These are phyloP conservation scores for Potorous gilbertii DNA, from an alignment of 2,797 vertebrate species.

Conservation along the genomic window DNA sequence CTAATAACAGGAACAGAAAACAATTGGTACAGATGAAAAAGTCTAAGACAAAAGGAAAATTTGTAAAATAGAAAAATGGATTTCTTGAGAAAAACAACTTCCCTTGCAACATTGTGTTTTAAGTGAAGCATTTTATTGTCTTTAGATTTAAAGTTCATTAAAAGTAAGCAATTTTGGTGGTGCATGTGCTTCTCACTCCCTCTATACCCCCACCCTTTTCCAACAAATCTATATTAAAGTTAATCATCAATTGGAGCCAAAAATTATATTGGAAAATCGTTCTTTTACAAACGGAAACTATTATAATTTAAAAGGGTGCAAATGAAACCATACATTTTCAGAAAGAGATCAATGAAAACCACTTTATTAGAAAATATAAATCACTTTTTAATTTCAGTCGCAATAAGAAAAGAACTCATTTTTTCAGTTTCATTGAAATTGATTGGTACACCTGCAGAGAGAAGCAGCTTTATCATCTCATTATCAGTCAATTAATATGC, in stretches of 20 bases:
- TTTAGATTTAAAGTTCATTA: conserved; percentile 88
- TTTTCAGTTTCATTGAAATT: conserved; percentile 88
- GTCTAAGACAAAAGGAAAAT: conserved; percentile 62
- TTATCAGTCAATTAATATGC: conserved; percentile 99
- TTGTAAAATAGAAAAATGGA: conserved; percentile 66
- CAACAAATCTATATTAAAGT: conserved; percentile 86
- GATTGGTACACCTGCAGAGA: conserved; percentile 92
- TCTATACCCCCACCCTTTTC: conserved; percentile 81
- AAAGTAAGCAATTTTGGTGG: conserved; percentile 81
- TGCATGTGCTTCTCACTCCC: conserved; percentile 4
- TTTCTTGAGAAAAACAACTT: conserved; percentile 57
- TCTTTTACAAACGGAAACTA: conserved; percentile 91
- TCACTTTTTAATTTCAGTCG: conserved; percentile 93
- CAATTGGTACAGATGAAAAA: conserved; percentile 51
- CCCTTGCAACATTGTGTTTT: conserved; percentile 79
- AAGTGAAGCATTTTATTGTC: conserved; percentile 86
- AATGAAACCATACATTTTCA: conserved; percentile 90
- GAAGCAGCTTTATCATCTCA: conserved; percentile 91
- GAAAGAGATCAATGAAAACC: conserved; percentile 92
- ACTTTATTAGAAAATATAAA: conserved; percentile 94
- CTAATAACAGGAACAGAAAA: conserved; percentile 62
- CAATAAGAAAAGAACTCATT: conserved; percentile 88
- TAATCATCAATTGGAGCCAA: conserved; percentile 86
- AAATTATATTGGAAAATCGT: conserved; percentile 91
- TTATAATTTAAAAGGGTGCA: conserved; percentile 84